Percentiles rank a stretch among this genome's conserved stretches.
These are phyloP conservation scores for Lampris incognitus DNA, from an alignment of 2,113 vertebrate genomes.

Conservation along the genomic window DNA sequence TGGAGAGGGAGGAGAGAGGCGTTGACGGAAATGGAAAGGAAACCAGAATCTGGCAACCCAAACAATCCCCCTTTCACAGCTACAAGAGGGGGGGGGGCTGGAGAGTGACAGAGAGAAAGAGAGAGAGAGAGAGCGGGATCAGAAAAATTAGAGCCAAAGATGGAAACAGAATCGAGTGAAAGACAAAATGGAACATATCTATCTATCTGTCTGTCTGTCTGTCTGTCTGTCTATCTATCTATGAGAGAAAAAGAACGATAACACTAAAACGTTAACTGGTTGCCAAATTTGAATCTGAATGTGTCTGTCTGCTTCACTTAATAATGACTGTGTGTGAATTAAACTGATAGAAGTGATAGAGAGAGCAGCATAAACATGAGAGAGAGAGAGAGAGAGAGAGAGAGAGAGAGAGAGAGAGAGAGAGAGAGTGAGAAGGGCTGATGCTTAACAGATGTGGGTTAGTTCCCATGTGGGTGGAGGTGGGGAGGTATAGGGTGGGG, in stretches of 20 bases:
- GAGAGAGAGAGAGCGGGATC: constrained; percentile 12
- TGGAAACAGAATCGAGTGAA: neutral
- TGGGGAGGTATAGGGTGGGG: no score
- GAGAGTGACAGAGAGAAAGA: neutral
- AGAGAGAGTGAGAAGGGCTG: constrained; percentile 38
- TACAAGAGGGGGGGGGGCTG: constrained; percentile 25
- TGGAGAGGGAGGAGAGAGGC: constrained; percentile 45
- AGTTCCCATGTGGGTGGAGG: constrained; percentile 15
- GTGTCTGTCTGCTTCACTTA: neutral
- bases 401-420: constrained; percentile 21
- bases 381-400: neutral
- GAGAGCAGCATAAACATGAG: neutral
- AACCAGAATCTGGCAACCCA: constrained; percentile 53
- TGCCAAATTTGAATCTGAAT: neutral
- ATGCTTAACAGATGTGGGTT: constrained; percentile 68
- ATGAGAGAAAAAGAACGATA: no score
- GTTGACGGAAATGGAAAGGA: constrained; percentile 72
- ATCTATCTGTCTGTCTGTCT: neutral
- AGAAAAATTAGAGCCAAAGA: neutral
- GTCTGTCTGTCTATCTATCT: no score
- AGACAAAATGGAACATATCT: neutral
- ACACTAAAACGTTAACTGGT: no score
- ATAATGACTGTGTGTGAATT: neutral
- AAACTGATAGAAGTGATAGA: neutral
- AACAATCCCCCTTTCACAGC: constrained; percentile 19